Evolutionary conservation across 2,797 vertebrate species (phyloP), one percentile per base, ranked within the genome.

Genomic region (Acanthis flammea): DNA sequence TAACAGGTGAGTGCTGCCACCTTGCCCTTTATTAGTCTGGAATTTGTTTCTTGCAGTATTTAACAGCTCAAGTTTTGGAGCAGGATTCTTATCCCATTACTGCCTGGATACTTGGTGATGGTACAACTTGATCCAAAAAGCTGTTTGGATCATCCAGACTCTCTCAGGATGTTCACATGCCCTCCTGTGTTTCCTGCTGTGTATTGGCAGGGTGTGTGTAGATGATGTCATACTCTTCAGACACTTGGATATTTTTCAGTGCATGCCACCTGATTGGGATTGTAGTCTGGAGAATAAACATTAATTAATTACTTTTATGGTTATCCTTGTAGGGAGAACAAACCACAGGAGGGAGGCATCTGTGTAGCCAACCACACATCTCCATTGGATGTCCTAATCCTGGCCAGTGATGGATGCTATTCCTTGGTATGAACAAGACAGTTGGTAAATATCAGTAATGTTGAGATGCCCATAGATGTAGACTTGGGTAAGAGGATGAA

Each of bases 1-100:
- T 95, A 98, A 99, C 97, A 99, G 97, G 99, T 99, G 92, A 97
- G 98, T 97, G 65, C 10, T 73, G 45, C 54, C 41, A 28, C 31
- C 12, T 33, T 45, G 19, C 57, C 62, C 79, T 45, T 7, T 60
- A 0, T 4, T 33, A 57, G 3, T 12, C 31, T 71, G 51, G 15
- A 39, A 6, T 17, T 61, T 22, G 5, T 57, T 76, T 71, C 35
- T 61, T 47, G 15, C 14, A 28, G 12, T 25, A 30, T 48, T 81
- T 31, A 27, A 7, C 3, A 2, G 28, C 37, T 50, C n/a, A 5
- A 39, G 17, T 80, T 74, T 51, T 66, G 16, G 55, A 79, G 28
- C 1, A 8, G 41, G 51, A 51, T 73, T 58, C 51, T 90, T 85
- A 33, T 28, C 67, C 39, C 11, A 1, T 51, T 61, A 27, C 31